These are phyloP conservation scores for Pachypsylla venusta DNA, from an alignment of 1,140 invertebrate genomes.

Conservation along the genomic window DNA sequence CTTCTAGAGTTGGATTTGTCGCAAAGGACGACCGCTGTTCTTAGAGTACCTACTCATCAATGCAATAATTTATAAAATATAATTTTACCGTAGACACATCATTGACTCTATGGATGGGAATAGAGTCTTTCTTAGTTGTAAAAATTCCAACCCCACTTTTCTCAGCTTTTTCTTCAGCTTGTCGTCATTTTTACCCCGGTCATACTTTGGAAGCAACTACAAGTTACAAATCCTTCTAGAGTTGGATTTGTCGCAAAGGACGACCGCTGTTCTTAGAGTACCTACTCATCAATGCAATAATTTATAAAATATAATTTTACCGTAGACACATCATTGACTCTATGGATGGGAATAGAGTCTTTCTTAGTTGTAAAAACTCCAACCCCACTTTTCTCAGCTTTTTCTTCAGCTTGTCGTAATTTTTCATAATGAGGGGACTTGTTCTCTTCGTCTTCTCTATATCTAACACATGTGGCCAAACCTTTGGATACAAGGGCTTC, in stretches of 20 bases:
- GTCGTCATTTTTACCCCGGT: too few species aligned
- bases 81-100: conserved; percentile 61
- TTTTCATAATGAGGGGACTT: conserved; percentile 87
- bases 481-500: conserved; percentile 88
- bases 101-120: conserved; percentile 59
- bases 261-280: conserved; percentile 50
- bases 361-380: conserved; percentile 79
- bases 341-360: conserved; percentile 55
- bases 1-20: conserved; percentile 68
- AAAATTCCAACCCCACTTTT: conserved; percentile 70
- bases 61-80: conserved; percentile 9
- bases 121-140: conserved; percentile 74
- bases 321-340: conserved; percentile 75
- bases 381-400: conserved; percentile 71
- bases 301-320: conserved; percentile 31
- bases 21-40: conserved; percentile 34
- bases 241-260: conserved; percentile 49
- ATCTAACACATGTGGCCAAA: conserved; percentile 77
- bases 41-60: conserved; percentile 41
- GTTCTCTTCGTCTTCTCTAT: conserved; percentile 91
- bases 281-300: not conserved
- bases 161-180: conserved; percentile 81
- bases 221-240: conserved; percentile 47
- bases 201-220: too few species aligned
- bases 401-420: conserved; percentile 80